Conservation (phyloP, 1,140 invertebrate genomes). For the Lepidurus packardi region DNA sequence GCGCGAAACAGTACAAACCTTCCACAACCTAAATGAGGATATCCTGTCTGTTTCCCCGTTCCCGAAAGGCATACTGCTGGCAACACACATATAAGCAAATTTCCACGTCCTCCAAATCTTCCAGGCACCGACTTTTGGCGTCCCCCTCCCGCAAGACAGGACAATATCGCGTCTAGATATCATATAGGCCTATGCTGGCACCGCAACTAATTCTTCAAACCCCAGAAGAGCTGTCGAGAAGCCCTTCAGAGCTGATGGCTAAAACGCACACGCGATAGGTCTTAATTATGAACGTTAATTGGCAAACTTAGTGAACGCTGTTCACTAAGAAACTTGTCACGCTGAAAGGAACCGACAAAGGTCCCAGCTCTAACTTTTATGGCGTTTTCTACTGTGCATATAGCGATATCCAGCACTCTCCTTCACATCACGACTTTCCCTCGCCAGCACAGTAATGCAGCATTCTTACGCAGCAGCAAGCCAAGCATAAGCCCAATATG, state of each 20-base stretch:
- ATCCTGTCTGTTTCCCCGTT: background rate
- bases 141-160: no score
- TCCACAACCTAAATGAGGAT: background rate
- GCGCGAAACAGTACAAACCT: background rate
- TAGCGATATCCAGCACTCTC: background rate
- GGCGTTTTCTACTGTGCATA: background rate
- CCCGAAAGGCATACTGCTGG: background rate
- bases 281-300: conserved; percentile 16
- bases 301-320: background rate
- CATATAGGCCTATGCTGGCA: no score
- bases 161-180: no score
- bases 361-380: background rate
- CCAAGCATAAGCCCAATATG: conserved; percentile 7
- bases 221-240: no score
- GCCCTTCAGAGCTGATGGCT: no score
- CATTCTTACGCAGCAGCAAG: background rate
- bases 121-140: no score
- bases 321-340: background rate
- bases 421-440: background rate
- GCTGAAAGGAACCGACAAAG: background rate
- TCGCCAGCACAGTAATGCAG: background rate
- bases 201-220: no score
- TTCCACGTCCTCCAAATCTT: background rate
- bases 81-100: background rate
- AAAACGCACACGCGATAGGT: background rate